These are phyloP conservation scores for Hofmannophila pseudospretella DNA, from an alignment of 2,888 invertebrate species.

Conservation along the genomic window DNA sequence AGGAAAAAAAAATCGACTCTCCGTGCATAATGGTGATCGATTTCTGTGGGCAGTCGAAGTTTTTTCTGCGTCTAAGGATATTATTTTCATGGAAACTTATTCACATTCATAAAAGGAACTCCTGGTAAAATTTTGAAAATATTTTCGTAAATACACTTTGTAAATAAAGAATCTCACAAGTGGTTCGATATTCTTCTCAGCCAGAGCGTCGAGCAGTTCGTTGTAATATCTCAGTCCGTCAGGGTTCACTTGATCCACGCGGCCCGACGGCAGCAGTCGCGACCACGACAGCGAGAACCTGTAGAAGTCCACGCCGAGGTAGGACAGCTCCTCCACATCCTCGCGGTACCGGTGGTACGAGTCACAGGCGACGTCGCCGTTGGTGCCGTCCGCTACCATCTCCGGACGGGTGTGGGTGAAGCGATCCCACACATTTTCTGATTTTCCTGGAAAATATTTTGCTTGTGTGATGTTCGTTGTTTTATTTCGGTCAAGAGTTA, in stretches of 20 bases:
- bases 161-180: conserved; percentile 46
- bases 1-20: no score
- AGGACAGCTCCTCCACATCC: conserved; percentile 69
- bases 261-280: conserved; percentile 80
- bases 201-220: conserved; percentile 79
- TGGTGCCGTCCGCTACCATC: conserved; percentile 78
- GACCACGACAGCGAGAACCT: conserved; percentile 81
- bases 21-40: no score
- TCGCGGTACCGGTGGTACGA: conserved; percentile 82
- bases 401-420: conserved; percentile 73
- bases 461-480: no score
- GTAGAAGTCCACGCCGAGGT: conserved; percentile 77
- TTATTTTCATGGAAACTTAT: no score
- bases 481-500: no score
- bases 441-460: conserved; percentile 77
- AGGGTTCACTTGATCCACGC: conserved; percentile 71
- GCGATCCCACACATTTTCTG: conserved; percentile 81
- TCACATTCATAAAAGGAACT: no score
- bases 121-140: no score
- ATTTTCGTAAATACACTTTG: no score
- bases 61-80: no score
- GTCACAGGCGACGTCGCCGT: conserved; percentile 83
- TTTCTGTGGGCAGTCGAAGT: no score
- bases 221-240: conserved; percentile 82
- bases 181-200: conserved; percentile 80